Evolutionary conservation across 37 sponge, comb jelly and placozoan species (phyloP).

Genomic region (Halisarca cf. caerulea): DNA sequence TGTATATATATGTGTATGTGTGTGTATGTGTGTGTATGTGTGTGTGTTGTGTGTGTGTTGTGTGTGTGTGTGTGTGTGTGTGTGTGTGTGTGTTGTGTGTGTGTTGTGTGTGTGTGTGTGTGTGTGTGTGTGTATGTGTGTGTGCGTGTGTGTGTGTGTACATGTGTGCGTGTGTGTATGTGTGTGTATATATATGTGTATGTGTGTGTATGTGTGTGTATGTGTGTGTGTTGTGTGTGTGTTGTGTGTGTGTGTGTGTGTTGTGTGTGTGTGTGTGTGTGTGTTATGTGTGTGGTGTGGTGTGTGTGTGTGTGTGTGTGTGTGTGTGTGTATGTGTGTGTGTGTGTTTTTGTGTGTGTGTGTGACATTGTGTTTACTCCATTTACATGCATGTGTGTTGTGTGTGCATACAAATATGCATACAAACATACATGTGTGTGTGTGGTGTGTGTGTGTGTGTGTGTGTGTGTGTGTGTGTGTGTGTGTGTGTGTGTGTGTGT

Average conservation of each 20-base stretch:
- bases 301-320: constrained; percentile 32
- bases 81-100: constrained; percentile 32
- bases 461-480: no score
- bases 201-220: no score
- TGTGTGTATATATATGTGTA: no score
- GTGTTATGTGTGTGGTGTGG: background rate
- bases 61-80: background rate
- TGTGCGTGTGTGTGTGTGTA: background rate
- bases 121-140: constrained; percentile 18
- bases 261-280: no score
- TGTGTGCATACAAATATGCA: background rate
- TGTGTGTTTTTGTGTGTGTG: constrained; percentile 9
- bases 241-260: no score
- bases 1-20: background rate
- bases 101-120: constrained; percentile 9
- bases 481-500: no score
- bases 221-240: no score
- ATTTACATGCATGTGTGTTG: background rate
- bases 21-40: constrained; percentile 15
- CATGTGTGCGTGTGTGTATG: background rate
- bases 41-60: no score
- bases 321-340: background rate
- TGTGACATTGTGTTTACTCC: background rate
- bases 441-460: no score
- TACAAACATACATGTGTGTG: no score